Evolutionary conservation across 2,888 invertebrate species (phyloP), one percentile per base, ranked within the genome.

Genomic region (Drosophila prolongata): DNA sequence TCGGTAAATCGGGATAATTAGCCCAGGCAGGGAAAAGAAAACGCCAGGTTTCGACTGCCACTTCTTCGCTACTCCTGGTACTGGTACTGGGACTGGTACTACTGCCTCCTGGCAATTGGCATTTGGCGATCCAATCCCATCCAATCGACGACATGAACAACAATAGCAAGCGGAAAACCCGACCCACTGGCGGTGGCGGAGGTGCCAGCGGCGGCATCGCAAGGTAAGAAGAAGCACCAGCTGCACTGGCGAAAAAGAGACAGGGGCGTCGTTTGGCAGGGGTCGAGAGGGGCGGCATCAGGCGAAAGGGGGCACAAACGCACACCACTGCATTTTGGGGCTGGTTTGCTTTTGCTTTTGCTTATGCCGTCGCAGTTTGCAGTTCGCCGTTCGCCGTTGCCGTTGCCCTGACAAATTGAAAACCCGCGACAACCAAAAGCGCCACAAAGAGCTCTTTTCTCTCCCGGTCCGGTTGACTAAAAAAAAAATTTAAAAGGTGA

Each of bases 151-250:
- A 78, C 80, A 88, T 88, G 91, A 90, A 90, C 76, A 90, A 90
- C 81, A 96, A 96, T 92, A 96, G 94, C 93, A 96, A 96, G 94
- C 95, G 96, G 93, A 97, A 96, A 94, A 96, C 95, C 94, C 95
- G 96, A 93, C 95, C 96, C 91, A 95, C 95, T 67, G 90, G 89
- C 54, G 72, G 80, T 47, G 83, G 88, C 35, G 79, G 83, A 58
- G 83, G 74, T 77, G 77, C 84, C 76, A 80, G 80, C 87, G 82
- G 90, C 81, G 80, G 83, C 87, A 89, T 88, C 77, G 79, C 89
- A 79, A 89, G 88, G 88, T 89, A 89, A 89, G 90, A 89, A 89
- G 80, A 85, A 85, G 88, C 76, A 68, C 49, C 54, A 54, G 69
- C 58, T 46, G 75, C 71, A 72, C 52, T 60, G 50, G 61, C 71